A percentile compares a stretch with the other conserved stretches of the same genome.
Conservation (phyloP, 2,888 invertebrate genomes). For the Ophion ellenae region DNA sequence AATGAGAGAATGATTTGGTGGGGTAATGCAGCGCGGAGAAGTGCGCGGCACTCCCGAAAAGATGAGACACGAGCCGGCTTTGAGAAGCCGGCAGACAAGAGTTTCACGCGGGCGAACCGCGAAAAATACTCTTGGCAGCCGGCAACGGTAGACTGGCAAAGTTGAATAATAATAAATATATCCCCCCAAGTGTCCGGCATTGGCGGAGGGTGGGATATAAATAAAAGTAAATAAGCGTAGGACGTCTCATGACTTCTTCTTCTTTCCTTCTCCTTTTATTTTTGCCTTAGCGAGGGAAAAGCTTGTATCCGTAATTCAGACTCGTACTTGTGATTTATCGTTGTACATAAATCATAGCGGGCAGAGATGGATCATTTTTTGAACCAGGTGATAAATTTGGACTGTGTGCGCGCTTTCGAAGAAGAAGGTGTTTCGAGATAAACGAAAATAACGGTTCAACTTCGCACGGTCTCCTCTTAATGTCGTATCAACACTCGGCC, state of each 20-base stretch:
- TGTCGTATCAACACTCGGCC: background rate
- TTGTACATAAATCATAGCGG: background rate
- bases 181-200: slow-evolving; percentile 59
- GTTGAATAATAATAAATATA: slow-evolving; percentile 65
- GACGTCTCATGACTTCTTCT: slow-evolving; percentile 42
- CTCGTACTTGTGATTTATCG: slow-evolving; percentile 19
- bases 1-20: slow-evolving; percentile 14
- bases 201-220: slow-evolving; percentile 60
- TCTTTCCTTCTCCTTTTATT: no score
- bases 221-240: slow-evolving; percentile 64
- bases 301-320: slow-evolving; percentile 19
- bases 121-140: slow-evolving; percentile 80
- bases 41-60: slow-evolving; percentile 4
- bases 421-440: background rate
- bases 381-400: slow-evolving; percentile 2
- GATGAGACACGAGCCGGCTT: slow-evolving; percentile 31
- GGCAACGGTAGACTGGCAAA: slow-evolving; percentile 76
- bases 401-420: background rate
- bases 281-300: slow-evolving; percentile 36
- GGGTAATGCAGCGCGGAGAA: slow-evolving; percentile 40
- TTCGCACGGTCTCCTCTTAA: background rate
- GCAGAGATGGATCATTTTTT: background rate
- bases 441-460: background rate
- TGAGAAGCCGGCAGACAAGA: slow-evolving; percentile 40
- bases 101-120: slow-evolving; percentile 45